Evolutionary conservation across 64 coral and sea anemone species (phyloP).

Genomic region (Dendrophyllia cribrosa): DNA sequence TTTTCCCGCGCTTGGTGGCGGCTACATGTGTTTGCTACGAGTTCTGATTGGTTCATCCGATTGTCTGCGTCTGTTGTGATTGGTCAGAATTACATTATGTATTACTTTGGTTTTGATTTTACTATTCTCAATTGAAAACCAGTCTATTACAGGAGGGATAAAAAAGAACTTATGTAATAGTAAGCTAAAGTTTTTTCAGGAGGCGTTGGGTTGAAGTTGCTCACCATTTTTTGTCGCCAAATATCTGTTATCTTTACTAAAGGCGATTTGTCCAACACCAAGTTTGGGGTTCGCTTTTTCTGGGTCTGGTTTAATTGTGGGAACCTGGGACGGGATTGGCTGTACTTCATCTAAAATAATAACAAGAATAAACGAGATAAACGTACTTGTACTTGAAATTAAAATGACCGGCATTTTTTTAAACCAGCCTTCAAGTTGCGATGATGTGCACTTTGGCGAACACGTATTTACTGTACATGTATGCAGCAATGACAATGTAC

Average conservation of each 20-base stretch:
- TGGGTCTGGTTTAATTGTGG: constrained; percentile 85
- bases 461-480: neutral
- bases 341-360: constrained; percentile 79
- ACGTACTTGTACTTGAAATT: neutral
- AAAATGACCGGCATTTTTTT: no score
- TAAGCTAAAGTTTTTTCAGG: neutral
- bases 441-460: no score
- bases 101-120: no score
- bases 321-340: constrained; percentile 83
- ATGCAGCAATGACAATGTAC: neutral
- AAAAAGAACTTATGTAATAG: no score
- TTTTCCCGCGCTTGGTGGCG: no score
- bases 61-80: no score
- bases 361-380: neutral
- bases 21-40: no score
- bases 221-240: constrained; percentile 91
- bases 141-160: no score
- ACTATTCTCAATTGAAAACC: no score
- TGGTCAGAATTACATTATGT: no score
- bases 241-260: constrained; percentile 89
- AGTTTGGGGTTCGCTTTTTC: constrained; percentile 91
- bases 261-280: constrained; percentile 91
- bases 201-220: neutral
- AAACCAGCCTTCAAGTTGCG: no score
- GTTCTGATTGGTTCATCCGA: no score